phyloP scores from a whole-genome alignment of 2,113 vertebrate species.

The Morone saxatilis region DNA sequence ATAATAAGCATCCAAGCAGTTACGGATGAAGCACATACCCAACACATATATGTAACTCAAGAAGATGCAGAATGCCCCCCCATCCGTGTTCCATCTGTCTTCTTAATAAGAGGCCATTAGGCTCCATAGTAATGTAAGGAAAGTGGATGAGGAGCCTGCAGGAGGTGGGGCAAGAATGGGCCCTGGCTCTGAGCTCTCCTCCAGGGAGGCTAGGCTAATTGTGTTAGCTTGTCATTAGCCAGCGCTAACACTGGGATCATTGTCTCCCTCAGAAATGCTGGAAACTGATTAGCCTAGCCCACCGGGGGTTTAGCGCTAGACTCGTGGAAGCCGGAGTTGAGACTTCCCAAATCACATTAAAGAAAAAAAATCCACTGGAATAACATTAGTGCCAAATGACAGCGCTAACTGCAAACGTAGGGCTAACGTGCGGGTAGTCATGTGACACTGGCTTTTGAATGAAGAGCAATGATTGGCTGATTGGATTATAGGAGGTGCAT shows the following conservation, averaged over 20 bases:
- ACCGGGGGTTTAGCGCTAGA: constrained; percentile 76
- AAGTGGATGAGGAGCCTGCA: constrained; percentile 81
- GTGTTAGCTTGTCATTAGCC: constrained; percentile 87
- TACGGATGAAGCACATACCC: constrained; percentile 51
- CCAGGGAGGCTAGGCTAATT: constrained; percentile 81
- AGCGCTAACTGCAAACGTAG: constrained; percentile 80
- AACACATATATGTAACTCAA: constrained; percentile 77
- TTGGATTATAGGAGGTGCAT: constrained; percentile 90
- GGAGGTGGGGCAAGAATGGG: constrained; percentile 70
- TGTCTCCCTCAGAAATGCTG: constrained; percentile 87
- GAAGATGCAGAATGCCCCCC: constrained; percentile 62
- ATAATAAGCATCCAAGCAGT: constrained; percentile 44
- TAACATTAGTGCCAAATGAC: constrained; percentile 90
- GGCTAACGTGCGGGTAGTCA: constrained; percentile 82
- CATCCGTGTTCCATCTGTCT: constrained; percentile 78
- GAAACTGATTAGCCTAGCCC: constrained; percentile 85
- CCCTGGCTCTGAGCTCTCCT: constrained; percentile 73
- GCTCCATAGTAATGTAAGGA: constrained; percentile 82
- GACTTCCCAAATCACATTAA: constrained; percentile 84
- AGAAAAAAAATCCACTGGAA: constrained; percentile 85
- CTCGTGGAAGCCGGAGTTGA: constrained; percentile 75
- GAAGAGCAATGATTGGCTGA: constrained; percentile 88
- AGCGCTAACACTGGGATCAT: constrained; percentile 85
- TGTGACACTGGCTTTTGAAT: constrained; percentile 86
- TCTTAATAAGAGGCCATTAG: constrained; percentile 83